Base-by-base conservation (phyloP, 2,113 vertebrate species). In the Oreochromis spilurus region DNA sequence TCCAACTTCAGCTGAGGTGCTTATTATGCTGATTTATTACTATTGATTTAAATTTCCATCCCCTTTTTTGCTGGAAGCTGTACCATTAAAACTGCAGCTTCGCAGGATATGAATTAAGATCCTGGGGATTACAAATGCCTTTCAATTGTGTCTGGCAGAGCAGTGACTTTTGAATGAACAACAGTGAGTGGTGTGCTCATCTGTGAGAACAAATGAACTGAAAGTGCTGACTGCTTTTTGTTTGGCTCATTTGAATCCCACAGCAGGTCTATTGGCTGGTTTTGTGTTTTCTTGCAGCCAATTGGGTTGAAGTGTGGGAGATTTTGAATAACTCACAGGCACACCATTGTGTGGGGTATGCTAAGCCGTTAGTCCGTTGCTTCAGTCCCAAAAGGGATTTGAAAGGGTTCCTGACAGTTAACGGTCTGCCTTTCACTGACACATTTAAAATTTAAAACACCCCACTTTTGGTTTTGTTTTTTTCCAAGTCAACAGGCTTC, bases 21-120 rank as follows among this genome's bases (percentile, higher is more conserved):
- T 95, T 91, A 93, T 96, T 94, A 93, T 92, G 91, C 91, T 95
- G 93, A 96, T 96, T 95, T 95, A 95, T 93, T 72, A 52, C 85
- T 89, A 93, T 95, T 94, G 94, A 94, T 95, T 95, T 93, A 89
- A 95, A 92, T 95, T 96, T 94, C 87, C 86, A 86, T 82, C 86
- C 82, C 70, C 89, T 92, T 92, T 88, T 92, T 93, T 89, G 89
- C 94, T 92, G 79, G 72, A 83, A 92, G 90, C 91, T 67, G 62
- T 84, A 60, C 88, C 92, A 91, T 95, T 94, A 94, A 92, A 93
- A 88, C 89, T 57, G 88, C 85, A 77, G 57, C 83, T 81, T 38
- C 16, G 36, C 85, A 84, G 83, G 91, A 87, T 83, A 79, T 91
- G 91, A 94, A 92, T 95, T 90, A 89, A 91, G 85, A 92, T 89